A percentile compares a stretch with the other conserved stretches of the same genome.
phyloP scores from a whole-genome alignment of 2,888 invertebrate genomes.

The Chromoteleia sp. region DNA sequence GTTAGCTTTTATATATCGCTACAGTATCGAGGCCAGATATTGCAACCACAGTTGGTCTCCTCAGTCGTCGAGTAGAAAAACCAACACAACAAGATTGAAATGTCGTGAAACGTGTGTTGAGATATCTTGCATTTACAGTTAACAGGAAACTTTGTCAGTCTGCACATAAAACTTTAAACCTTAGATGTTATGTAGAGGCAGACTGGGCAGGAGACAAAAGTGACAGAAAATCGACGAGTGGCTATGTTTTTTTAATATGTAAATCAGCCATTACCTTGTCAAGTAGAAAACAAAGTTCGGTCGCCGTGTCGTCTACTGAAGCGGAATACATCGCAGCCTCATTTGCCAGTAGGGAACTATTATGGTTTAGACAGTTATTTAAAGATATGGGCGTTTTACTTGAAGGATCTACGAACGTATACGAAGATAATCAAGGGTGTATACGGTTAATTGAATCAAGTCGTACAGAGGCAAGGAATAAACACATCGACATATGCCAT shows the following conservation, averaged over 20 bases:
- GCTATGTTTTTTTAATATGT: slow-evolving; percentile 40
- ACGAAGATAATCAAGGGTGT: slow-evolving; percentile 43
- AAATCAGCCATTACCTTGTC: slow-evolving; percentile 54
- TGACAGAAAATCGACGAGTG: slow-evolving; percentile 57
- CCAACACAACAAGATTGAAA: slow-evolving; percentile 40
- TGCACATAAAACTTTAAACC: neutral
- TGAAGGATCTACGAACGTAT: neutral
- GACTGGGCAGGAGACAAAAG: slow-evolving; percentile 77
- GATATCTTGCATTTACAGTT: slow-evolving; percentile 43
- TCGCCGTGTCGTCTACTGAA: slow-evolving; percentile 42
- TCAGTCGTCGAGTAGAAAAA: slow-evolving; percentile 13
- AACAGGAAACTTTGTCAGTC: neutral
- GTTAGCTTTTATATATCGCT: slow-evolving; percentile 47
- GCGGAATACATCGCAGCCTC: slow-evolving; percentile 41
- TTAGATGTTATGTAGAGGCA: slow-evolving; percentile 73
- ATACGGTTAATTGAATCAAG: slow-evolving; percentile 11
- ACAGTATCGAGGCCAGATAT: slow-evolving; percentile 54
- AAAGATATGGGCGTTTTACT: neutral
- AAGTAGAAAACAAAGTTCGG: slow-evolving; percentile 60
- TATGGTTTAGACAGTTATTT: slow-evolving; percentile 25
- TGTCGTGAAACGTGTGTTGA: slow-evolving; percentile 53
- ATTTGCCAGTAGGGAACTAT: slow-evolving; percentile 18
- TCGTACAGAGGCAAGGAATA: slow-evolving; percentile 17
- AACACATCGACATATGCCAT: slow-evolving; percentile 45
- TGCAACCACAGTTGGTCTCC: slow-evolving; percentile 25